Percentiles rank a stretch among this genome's conserved stretches.
These are phyloP conservation scores for Alosa sapidissima DNA, from an alignment of 2,797 vertebrate genomes.

Conservation along the genomic window DNA sequence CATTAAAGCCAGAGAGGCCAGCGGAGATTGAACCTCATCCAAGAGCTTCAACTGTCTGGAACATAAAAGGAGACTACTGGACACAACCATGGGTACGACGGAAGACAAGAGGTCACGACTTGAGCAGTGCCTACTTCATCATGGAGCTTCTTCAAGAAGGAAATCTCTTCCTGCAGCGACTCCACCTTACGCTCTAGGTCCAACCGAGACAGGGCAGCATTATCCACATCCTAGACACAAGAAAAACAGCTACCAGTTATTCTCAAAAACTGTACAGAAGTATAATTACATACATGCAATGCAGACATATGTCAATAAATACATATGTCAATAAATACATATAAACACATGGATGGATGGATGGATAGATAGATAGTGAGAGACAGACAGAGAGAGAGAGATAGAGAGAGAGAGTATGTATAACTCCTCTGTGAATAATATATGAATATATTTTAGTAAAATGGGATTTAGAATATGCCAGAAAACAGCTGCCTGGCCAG, in stretches of 20 bases:
- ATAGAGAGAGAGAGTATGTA: background rate
- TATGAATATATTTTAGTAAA: no score
- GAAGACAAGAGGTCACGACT: background rate
- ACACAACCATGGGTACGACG: background rate
- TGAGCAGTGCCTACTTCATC: conserved; percentile 80
- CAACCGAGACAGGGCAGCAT: conserved; percentile 87
- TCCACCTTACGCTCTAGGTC: conserved; percentile 95
- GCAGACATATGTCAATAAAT: no score
- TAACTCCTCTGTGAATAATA: no score
- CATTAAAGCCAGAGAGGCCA: background rate
- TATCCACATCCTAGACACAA: conserved; percentile 88
- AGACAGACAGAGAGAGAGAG: background rate
- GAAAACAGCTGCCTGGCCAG: no score
- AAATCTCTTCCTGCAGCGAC: conserved; percentile 92
- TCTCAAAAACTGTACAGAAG: background rate
- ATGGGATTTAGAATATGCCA: no score
- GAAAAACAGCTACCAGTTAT: background rate
- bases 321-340: no score
- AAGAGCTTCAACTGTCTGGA: background rate
- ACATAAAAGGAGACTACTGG: no score
- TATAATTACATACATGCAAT: background rate
- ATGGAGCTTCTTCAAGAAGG: conserved; percentile 94
- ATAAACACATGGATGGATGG: no score
- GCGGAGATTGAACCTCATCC: background rate
- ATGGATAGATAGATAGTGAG: background rate